phyloP scores from a whole-genome alignment of 2,113 vertebrate genomes.

The Actinemys pallida region DNA sequence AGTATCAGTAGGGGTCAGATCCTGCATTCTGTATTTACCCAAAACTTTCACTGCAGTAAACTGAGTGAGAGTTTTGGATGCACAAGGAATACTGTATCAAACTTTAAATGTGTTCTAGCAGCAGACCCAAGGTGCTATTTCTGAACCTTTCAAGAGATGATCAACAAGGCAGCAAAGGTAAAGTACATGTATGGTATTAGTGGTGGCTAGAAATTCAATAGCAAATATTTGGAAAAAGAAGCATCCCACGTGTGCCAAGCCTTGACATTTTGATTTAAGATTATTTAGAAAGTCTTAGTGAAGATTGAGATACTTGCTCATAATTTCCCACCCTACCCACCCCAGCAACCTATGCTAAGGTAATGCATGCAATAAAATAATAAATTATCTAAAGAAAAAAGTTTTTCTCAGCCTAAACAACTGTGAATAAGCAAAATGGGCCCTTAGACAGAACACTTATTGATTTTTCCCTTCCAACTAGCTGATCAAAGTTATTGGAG shows the following conservation, averaged over 20 bases:
- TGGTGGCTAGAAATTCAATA: background rate
- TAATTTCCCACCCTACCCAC: background rate
- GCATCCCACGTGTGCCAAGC: background rate
- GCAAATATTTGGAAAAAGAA: background rate
- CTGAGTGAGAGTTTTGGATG: background rate
- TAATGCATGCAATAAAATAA: background rate
- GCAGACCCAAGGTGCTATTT: background rate
- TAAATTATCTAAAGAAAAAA: background rate
- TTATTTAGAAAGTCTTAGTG: background rate
- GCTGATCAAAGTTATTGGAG: background rate
- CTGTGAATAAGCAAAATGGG: background rate
- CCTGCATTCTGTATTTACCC: background rate
- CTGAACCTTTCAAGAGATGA: background rate
- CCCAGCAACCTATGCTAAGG: background rate
- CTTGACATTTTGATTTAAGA: background rate
- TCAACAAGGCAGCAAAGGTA: background rate
- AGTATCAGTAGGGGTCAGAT: background rate
- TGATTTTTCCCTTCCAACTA: fast-evolving
- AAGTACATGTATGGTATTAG: background rate
- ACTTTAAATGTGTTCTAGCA: background rate
- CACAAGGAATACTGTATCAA: background rate
- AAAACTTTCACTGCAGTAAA: background rate
- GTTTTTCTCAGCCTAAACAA: background rate
- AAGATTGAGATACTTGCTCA: background rate
- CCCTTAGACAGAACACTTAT: background rate